A percentile compares a stretch with the other conserved stretches of the same genome.
phyloP scores from a whole-genome alignment of 2,888 invertebrate species.

The Acanthosepion lycidas region DNA sequence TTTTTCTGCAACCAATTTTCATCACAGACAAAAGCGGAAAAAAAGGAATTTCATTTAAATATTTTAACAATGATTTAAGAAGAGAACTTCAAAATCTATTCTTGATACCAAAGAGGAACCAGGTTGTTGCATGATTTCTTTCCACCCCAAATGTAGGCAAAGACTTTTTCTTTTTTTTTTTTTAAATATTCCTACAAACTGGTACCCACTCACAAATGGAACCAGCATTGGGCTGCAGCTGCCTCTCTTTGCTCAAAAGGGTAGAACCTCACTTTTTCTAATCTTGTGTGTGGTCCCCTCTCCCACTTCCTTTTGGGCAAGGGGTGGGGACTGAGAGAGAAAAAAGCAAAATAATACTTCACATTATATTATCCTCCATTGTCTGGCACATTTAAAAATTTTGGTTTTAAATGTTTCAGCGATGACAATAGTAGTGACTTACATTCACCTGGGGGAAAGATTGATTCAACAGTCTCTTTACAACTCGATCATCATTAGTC shows the following conservation, averaged over 20 bases:
- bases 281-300: background rate
- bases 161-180: background rate
- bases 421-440: background rate
- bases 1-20: conserved; percentile 22
- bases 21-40: background rate
- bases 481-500: background rate
- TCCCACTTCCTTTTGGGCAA: background rate
- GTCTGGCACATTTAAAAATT: background rate
- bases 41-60: background rate
- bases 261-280: background rate
- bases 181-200: background rate
- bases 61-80: background rate
- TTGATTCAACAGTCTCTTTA: background rate
- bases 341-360: background rate
- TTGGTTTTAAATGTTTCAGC: background rate
- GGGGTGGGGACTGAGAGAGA: background rate
- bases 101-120: background rate
- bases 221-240: conserved; percentile 11
- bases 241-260: background rate
- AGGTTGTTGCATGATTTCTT: conserved; percentile 21
- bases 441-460: background rate
- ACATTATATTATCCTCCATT: background rate
- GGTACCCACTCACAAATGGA: background rate
- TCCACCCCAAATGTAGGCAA: background rate
- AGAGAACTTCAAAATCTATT: background rate